Evolutionary conservation across 2,888 invertebrate genomes (phyloP), one percentile per base, ranked within the genome.

Genomic region (Anthrax anthrax): DNA sequence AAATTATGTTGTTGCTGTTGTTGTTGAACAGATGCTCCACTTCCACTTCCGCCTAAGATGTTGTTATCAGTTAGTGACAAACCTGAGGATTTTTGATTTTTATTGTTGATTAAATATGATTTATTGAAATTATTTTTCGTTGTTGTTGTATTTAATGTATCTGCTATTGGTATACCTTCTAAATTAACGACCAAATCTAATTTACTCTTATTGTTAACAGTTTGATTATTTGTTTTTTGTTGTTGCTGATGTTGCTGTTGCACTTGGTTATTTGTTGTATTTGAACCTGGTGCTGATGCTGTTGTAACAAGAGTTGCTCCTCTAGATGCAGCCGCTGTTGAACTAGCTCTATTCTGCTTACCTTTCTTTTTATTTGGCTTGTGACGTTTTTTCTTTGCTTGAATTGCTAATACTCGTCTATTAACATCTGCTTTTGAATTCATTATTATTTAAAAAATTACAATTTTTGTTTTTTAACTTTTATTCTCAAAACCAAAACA

Each of bases 381-480:
- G 73, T 88, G 86, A 58, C 88, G 79, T 71, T 88, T 89, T 75
- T 88, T 88, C 75, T 89, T 89, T 62, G 88, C 88, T 75, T 88
- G 87, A 64, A 88, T 88, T 67, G 87, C 86, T 72, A 88, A 76
- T 71, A 89, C 87, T 70, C 88, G 81, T 73, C 88, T 81, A 75
- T 88, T 88, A 72, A 86, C 86, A 75, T 88, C 88, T 72, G 83
- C 84, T 78, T 86, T 87, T 69, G 84, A 80, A 76, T 84, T 86
- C 87, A 86, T 87, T 49, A 53, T 55, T 53, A 48, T 34, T 14
- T 36, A 36, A 36, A 49, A 48, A 23, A 4, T 23, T 8, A 23
- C 4, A 23, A 23, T 23, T 23, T 23, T 23, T 23, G 8, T 23
- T n/a, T n/a, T n/a, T n/a, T n/a, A n/a, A n/a, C n/a, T n/a, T n/a